Conservation (phyloP, 2,888 invertebrate genomes). For the Agriotes lineatus region DNA sequence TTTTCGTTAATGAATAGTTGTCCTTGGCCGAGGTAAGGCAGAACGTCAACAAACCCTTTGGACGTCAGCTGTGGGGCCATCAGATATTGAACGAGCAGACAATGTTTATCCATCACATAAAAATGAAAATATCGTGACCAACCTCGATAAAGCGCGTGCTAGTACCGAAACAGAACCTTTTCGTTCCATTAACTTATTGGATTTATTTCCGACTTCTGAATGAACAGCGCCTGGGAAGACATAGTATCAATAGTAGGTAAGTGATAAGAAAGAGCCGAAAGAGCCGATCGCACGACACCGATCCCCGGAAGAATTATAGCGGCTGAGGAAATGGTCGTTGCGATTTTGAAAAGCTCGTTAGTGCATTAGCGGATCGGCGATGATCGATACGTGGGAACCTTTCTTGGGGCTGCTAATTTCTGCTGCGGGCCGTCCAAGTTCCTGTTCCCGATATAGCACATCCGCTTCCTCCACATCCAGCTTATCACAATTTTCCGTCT, state of each 20-base stretch:
- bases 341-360: constrained; percentile 5
- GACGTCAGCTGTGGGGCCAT: no score
- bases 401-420: neutral
- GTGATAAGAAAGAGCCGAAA: constrained; percentile 21
- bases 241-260: constrained; percentile 21
- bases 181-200: constrained; percentile 41
- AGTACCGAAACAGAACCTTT: constrained; percentile 21
- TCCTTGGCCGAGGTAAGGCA: no score
- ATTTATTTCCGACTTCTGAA: constrained; percentile 36
- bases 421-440: neutral
- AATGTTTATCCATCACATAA: constrained; percentile 18
- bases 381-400: neutral
- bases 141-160: constrained; percentile 13
- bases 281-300: constrained; percentile 20
- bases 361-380: neutral
- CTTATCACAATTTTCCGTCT: neutral
- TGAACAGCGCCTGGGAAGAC: constrained; percentile 24
- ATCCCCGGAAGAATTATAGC: constrained; percentile 21
- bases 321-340: constrained; percentile 10
- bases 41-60: no score
- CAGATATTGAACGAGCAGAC: no score
- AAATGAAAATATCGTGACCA: constrained; percentile 35
- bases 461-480: constrained; percentile 3
- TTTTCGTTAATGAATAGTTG: no score
- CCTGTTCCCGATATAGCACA: neutral